Conservation (phyloP, 2,113 vertebrate species). For the Accipiter cooperii region DNA sequence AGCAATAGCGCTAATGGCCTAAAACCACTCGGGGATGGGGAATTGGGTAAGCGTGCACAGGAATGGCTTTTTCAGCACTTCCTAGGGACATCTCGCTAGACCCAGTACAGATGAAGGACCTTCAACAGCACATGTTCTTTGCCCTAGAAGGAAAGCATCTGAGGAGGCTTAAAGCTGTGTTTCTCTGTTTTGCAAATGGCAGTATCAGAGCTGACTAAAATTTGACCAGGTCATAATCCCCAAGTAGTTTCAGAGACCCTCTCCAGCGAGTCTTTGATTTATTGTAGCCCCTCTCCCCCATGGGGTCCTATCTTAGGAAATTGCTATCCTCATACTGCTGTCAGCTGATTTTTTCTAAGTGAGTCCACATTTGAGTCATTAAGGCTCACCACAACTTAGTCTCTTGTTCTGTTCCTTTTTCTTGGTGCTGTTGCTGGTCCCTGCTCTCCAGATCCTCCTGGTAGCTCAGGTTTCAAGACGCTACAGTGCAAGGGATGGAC, state of each 20-base stretch:
- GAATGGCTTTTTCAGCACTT: background rate
- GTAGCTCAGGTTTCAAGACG: background rate
- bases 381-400: background rate
- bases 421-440: background rate
- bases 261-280: background rate
- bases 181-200: background rate
- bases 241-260: background rate
- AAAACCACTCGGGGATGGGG: background rate
- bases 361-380: background rate
- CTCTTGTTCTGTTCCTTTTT: background rate
- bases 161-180: background rate
- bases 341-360: background rate
- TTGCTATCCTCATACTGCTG: accelerated
- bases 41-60: accelerated
- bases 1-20: background rate
- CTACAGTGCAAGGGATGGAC: background rate
- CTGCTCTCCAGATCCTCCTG: background rate
- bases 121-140: background rate
- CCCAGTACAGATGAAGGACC: background rate
- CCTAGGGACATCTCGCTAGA: background rate
- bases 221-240: background rate
- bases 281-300: background rate
- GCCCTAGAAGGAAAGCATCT: background rate
- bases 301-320: background rate
- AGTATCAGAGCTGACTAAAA: background rate